Conservation (phyloP, 2,888 invertebrate species). For the Scaptomyza cyrtandrae region DNA sequence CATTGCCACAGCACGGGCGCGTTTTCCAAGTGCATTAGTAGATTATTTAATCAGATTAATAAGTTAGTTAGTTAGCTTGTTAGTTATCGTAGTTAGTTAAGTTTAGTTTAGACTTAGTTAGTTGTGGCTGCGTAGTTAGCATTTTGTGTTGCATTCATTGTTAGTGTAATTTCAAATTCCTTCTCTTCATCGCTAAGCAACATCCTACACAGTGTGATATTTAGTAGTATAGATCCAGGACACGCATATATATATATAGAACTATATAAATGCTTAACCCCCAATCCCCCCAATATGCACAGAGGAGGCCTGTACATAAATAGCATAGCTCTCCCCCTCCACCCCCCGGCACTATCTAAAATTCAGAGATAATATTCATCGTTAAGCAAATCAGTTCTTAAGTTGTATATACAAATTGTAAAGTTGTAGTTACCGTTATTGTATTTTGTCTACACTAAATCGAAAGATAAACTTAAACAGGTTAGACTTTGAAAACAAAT, state of each 20-base stretch:
- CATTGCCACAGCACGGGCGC: conserved; percentile 69
- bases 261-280: conserved; percentile 34
- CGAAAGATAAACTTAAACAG: conserved; percentile 35
- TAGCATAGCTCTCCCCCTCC: conserved; percentile 32
- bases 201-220: conserved; percentile 85
- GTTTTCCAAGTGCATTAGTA: conserved; percentile 73
- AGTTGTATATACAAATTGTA: conserved; percentile 70
- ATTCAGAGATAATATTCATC: neutral
- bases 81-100: conserved; percentile 23
- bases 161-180: conserved; percentile 64
- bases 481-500: conserved; percentile 31
- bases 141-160: conserved; percentile 56
- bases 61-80: conserved; percentile 26
- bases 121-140: conserved; percentile 56
- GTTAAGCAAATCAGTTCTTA: conserved; percentile 27
- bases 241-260: conserved; percentile 58
- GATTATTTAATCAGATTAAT: conserved; percentile 42
- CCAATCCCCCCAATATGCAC: conserved; percentile 10
- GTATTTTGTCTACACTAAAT: conserved; percentile 62
- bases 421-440: conserved; percentile 71
- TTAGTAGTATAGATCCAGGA: conserved; percentile 81
- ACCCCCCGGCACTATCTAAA: neutral
- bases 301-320: conserved; percentile 52
- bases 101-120: conserved; percentile 20
- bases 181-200: conserved; percentile 68